These are phyloP conservation scores for Amphiprion clarkii DNA, from an alignment of 2,797 vertebrate genomes.

Conservation along the genomic window DNA sequence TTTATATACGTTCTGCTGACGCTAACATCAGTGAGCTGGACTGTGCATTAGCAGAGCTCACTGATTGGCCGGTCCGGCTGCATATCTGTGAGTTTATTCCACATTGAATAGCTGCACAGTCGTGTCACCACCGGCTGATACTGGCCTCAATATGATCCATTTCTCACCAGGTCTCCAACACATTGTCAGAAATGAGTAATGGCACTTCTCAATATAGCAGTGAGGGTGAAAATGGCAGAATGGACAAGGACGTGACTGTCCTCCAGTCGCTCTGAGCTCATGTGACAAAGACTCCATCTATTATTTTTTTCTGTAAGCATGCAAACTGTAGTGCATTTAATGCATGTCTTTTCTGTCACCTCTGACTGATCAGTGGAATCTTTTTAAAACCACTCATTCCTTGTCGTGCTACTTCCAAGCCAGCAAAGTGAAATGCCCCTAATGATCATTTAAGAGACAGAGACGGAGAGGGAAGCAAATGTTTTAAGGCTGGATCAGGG, in stretches of 20 bases:
- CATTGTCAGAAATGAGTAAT: conserved; percentile 82
- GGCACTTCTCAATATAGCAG: conserved; percentile 79
- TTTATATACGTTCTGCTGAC: background rate
- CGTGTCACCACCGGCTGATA: conserved; percentile 31
- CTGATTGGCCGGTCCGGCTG: conserved; percentile 17
- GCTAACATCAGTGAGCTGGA: conserved; percentile 1
- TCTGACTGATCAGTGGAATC: background rate
- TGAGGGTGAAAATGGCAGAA: conserved; percentile 78
- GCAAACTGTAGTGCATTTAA: background rate
- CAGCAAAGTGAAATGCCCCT: conserved; percentile 9
- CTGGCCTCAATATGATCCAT: conserved; percentile 69
- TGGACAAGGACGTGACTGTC: conserved; percentile 82
- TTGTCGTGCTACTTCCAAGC: background rate
- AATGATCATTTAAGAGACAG: conserved; percentile 39
- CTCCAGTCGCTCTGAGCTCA: conserved; percentile 58
- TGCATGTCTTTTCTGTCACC: background rate
- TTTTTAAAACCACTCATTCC: background rate
- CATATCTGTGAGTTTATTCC: conserved; percentile 35
- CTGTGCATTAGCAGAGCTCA: conserved; percentile 10
- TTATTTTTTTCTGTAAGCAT: background rate
- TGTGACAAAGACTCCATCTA: conserved; percentile 50
- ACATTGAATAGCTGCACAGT: conserved; percentile 27
- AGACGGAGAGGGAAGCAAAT: conserved; percentile 43
- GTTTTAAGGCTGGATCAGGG: conserved; percentile 42
- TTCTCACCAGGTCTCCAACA: conserved; percentile 63